Base-by-base conservation (phyloP, 53 echinoderm and acorn worm genomes). In the Hippasteria phrygiana region DNA sequence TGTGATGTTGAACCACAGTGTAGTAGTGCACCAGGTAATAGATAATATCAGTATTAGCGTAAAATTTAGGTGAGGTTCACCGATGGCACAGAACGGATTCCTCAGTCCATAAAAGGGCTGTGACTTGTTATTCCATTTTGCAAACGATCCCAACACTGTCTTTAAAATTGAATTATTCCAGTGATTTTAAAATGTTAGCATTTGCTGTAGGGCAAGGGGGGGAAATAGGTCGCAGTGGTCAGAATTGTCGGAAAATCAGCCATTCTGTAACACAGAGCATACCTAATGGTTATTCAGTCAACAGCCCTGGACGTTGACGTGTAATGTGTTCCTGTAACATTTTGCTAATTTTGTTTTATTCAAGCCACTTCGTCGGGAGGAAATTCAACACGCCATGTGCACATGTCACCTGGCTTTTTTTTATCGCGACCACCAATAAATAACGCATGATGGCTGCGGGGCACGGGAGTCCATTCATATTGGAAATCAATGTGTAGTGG, bases 391-490 rank as follows among this genome's bases (percentile, higher is more conserved):
- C 81, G 81, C 81, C 46, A 63, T 81, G 81, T 45, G 81, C 81
- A 81, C 81, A 81, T 81, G 65, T 81, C 81, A 81, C 81, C 81
- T 81, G 81, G 81, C 81, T 65, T 81, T 76, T 81, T 78, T 63
- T 72, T 81, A 81, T 81, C 64, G 29, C 64, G 55, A 39, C 64
- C 81, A 81, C 62, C 81, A 81, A 81, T 81, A 81, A 81, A 81
- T 81, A 81, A 81, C 64, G 81, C 81, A 81, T 81, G 81, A 81
- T 81, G 81, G 81, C 81, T 65, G 28, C 45, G 43, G 65, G 81
- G 81, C 64, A 13, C 20, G 32, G 38, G 81, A 81, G 81, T 81
- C 81, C 81, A 65, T 81, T 81, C 64, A 81, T 81, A 81, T 81
- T 81, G 81, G 81, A 81, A 81, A 81, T 81, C 81, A 81, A 81